Conservation (phyloP, 2,888 invertebrate species). For the Eugnorisma glareosa region DNA sequence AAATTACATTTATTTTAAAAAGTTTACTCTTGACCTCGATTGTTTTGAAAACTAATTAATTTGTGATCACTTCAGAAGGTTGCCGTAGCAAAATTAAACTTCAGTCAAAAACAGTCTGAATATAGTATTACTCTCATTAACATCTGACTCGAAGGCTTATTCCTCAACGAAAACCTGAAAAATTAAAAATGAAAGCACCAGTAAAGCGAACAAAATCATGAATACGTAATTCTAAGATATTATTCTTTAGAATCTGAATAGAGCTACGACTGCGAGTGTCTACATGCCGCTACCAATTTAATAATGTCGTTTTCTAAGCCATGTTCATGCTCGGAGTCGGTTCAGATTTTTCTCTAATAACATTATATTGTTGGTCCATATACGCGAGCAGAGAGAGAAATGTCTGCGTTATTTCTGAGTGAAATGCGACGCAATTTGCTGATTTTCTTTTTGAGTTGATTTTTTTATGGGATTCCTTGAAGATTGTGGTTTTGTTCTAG, state of each 20-base stretch:
- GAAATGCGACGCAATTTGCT: slow-evolving; percentile 46
- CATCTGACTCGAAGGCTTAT: background rate
- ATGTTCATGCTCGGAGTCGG: slow-evolving; percentile 68
- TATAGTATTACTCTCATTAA: background rate
- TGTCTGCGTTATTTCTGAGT: slow-evolving; percentile 44
- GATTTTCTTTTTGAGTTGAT: slow-evolving; percentile 36
- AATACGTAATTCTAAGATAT: slow-evolving; percentile 70
- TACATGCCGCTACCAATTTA: slow-evolving; percentile 78
- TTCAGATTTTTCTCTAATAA: slow-evolving; percentile 77
- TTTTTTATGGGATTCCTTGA: slow-evolving; percentile 17
- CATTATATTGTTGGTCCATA: slow-evolving; percentile 69
- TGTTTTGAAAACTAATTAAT: too few species aligned
- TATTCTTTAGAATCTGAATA: slow-evolving; percentile 76
- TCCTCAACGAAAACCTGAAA: background rate
- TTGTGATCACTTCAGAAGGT: too few species aligned
- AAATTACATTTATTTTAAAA: too few species aligned
- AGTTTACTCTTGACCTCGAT: too few species aligned
- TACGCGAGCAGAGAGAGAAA: slow-evolving; percentile 49
- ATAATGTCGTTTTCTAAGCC: slow-evolving; percentile 81
- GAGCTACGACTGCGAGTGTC: slow-evolving; percentile 76
- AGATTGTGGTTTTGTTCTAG: background rate
- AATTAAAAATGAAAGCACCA: background rate
- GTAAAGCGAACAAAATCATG: slow-evolving; percentile 17
- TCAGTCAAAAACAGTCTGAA: background rate
- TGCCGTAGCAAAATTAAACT: background rate